Percentiles rank a stretch among this genome's conserved stretches.
Conservation (phyloP, 2,888 invertebrate species). For the Muschampia plurimacula region DNA sequence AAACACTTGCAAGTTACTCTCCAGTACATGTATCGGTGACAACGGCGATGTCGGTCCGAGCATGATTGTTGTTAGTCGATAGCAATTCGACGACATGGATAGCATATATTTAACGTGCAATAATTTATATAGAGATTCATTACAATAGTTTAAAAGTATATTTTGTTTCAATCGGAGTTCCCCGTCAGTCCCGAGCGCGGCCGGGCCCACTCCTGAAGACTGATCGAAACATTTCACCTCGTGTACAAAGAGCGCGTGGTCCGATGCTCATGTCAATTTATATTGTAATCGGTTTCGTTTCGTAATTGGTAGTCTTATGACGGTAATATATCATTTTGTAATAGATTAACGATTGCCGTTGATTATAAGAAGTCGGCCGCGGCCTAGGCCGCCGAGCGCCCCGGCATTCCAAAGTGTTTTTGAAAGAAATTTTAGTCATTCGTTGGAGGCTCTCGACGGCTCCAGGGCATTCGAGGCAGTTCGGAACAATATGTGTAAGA, state of each 20-base stretch:
- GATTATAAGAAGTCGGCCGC: constrained; percentile 27
- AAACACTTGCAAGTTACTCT: constrained; percentile 50
- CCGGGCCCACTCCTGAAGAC: constrained; percentile 66
- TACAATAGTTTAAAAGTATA: constrained; percentile 69
- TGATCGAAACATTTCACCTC: constrained; percentile 78
- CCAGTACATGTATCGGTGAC: constrained; percentile 60
- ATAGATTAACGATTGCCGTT: constrained; percentile 38
- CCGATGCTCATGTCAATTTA: constrained; percentile 77
- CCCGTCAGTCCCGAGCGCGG: constrained; percentile 52
- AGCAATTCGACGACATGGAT: constrained; percentile 58
- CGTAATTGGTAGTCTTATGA: constrained; percentile 39
- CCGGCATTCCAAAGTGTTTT: constrained; percentile 44
- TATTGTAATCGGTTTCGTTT: constrained; percentile 42
- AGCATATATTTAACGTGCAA: constrained; percentile 76
- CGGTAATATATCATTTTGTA: constrained; percentile 40
- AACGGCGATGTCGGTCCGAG: constrained; percentile 55
- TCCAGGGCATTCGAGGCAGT: not conserved
- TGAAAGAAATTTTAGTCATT: constrained; percentile 15
- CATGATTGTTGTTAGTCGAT: constrained; percentile 53
- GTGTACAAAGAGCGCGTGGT: constrained; percentile 60
- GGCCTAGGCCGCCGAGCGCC: constrained; percentile 34
- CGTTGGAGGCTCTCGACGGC: constrained; percentile 13
- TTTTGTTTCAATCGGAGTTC: constrained; percentile 72
- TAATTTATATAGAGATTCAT: constrained; percentile 77
- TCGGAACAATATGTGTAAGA: constrained; percentile 50